A percentile compares a stretch with the other conserved stretches of the same genome.
Evolutionary conservation across 2,888 invertebrate genomes (phyloP).

Genomic region (Automeris io): DNA sequence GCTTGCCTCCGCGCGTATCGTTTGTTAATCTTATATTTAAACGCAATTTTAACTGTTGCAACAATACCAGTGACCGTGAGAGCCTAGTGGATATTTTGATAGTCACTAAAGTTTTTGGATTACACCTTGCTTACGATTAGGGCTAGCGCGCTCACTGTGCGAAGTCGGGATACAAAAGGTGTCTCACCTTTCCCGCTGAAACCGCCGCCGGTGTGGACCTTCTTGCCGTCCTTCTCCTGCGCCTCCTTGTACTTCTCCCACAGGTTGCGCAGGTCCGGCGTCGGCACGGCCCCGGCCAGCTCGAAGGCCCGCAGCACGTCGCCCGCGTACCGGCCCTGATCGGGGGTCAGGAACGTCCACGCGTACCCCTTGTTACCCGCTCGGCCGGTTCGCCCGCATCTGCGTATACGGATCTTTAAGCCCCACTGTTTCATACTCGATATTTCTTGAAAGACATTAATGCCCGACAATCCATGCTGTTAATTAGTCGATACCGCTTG

Average conservation of each 20-base stretch:
- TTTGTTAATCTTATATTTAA: too few relatives aligned
- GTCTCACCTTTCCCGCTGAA: slow-evolving; percentile 90
- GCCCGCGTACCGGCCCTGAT: slow-evolving; percentile 95
- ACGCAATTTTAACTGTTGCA: too few relatives aligned
- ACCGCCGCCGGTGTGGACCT: slow-evolving; percentile 93
- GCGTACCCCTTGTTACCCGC: slow-evolving; percentile 98
- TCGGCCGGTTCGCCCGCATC: slow-evolving; percentile 93
- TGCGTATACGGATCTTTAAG: slow-evolving; percentile 29
- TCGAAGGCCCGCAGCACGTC: slow-evolving; percentile 96
- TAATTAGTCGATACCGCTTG: too few relatives aligned
- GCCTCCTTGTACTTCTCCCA: slow-evolving; percentile 94
- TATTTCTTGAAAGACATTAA: too few relatives aligned
- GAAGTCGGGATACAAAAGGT: background rate
- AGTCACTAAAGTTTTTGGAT: too few relatives aligned
- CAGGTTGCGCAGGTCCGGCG: slow-evolving; percentile 85
- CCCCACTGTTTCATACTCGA: too few relatives aligned
- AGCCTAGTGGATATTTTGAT: too few relatives aligned
- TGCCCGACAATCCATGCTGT: too few relatives aligned
- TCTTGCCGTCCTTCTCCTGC: slow-evolving; percentile 94
- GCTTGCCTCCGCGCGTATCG: too few relatives aligned
- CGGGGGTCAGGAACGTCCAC: slow-evolving; percentile 97
- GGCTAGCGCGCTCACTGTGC: too few relatives aligned
- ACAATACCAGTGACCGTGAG: too few relatives aligned
- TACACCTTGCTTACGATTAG: too few relatives aligned
- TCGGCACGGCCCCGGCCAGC: slow-evolving; percentile 85